Conservation (phyloP, 2,888 invertebrate species). For the Chironomus riparius region DNA sequence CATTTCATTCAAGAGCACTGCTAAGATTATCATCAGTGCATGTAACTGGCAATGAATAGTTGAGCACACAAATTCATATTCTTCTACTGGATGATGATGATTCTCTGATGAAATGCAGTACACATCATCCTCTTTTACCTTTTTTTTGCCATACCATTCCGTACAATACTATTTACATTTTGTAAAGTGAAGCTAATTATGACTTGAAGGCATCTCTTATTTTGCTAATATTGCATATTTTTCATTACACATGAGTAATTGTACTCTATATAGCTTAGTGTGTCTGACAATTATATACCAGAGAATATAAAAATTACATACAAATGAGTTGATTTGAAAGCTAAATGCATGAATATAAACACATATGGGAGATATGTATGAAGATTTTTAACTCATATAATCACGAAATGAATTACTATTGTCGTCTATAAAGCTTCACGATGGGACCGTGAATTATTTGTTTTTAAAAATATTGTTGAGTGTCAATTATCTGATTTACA, state of each 20-base stretch:
- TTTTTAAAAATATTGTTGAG: neutral
- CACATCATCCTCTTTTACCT: neutral
- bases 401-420: neutral
- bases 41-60: slow-evolving; percentile 8
- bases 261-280: neutral
- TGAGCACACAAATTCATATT: slow-evolving; percentile 1
- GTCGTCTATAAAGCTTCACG: neutral
- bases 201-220: slow-evolving; percentile 8
- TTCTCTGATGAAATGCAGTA: neutral
- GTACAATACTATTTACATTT: neutral
- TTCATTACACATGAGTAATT: neutral
- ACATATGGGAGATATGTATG: neutral
- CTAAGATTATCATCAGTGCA: slow-evolving; percentile 12
- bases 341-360: neutral
- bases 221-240: slow-evolving; percentile 11
- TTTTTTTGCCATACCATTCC: neutral
- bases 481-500: neutral
- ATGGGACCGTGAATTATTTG: slow-evolving; percentile 11
- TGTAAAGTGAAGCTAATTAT: slow-evolving; percentile 23
- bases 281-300: neutral
- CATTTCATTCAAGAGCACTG: slow-evolving; percentile 19
- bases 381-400: neutral
- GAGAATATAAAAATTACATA: neutral
- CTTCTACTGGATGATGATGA: neutral
- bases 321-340: neutral